Evolutionary conservation across 1,140 invertebrate genomes (phyloP).

Genomic region (Drosophila lacertosa): DNA sequence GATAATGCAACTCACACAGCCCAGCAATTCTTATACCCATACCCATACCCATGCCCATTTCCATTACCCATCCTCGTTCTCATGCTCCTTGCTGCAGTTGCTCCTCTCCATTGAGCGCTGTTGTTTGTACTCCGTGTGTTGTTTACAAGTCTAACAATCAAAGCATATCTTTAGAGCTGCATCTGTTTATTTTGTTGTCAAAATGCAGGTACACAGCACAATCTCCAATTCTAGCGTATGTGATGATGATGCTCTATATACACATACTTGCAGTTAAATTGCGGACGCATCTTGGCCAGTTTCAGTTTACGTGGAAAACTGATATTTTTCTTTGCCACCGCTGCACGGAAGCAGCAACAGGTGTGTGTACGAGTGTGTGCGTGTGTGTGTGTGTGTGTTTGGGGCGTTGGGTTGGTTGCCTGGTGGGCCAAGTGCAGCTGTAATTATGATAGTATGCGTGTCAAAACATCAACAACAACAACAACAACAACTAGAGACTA

Average conservation of each 20-base stretch:
- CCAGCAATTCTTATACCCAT: slow-evolving; percentile 37
- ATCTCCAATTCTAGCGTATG: slow-evolving; percentile 3
- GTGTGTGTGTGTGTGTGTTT: slow-evolving; percentile 41
- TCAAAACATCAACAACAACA: slow-evolving; percentile 66
- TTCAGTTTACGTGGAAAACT: slow-evolving; percentile 74
- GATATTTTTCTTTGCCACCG: slow-evolving; percentile 76
- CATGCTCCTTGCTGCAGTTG: slow-evolving; percentile 1
- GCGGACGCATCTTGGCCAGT: slow-evolving; percentile 49
- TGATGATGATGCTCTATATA: slow-evolving; percentile 42
- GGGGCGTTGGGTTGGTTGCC: slow-evolving; percentile 29
- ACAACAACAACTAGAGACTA: slow-evolving; percentile 37
- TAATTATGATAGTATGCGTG: slow-evolving; percentile 79
- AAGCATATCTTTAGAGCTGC: slow-evolving; percentile 67
- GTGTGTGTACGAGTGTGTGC: slow-evolving; percentile 39
- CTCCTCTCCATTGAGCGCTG: slow-evolving; percentile 28
- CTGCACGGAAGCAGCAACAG: slow-evolving; percentile 77
- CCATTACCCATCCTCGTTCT: slow-evolving; percentile 3
- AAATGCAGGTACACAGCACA: slow-evolving; percentile 73
- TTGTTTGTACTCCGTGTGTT: slow-evolving; percentile 69
- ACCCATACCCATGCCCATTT: slow-evolving; percentile 3
- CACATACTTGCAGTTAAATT: slow-evolving; percentile 49
- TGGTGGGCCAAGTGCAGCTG: slow-evolving; percentile 48
- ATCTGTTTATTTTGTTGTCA: slow-evolving; percentile 82
- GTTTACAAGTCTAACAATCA: slow-evolving; percentile 80
- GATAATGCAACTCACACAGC: slow-evolving; percentile 53